Percentiles rank a stretch among this genome's conserved stretches.
Conservation (phyloP, 2,113 vertebrate species). For the Brachyistius frenatus region DNA sequence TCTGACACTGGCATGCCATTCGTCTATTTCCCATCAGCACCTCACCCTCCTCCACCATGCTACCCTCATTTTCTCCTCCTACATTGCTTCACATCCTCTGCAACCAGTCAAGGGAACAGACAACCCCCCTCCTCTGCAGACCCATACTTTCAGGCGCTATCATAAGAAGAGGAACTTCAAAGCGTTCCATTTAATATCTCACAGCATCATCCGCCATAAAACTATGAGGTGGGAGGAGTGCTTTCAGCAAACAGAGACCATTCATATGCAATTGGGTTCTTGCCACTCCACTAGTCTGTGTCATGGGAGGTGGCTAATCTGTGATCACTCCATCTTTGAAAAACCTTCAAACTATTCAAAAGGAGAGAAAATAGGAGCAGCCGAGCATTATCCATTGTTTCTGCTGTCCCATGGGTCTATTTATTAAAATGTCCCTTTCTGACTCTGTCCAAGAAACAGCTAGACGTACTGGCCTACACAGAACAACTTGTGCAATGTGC, state of each 20-base stretch:
- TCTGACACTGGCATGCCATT: slow-evolving; percentile 80
- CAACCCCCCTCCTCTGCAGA: slow-evolving; percentile 11
- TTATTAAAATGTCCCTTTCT: slow-evolving; percentile 61
- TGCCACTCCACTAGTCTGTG: slow-evolving; percentile 49
- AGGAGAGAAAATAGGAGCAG: slow-evolving; percentile 44
- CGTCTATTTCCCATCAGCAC: slow-evolving; percentile 84
- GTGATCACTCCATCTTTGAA: slow-evolving; percentile 44
- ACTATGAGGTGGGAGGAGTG: slow-evolving; percentile 64
- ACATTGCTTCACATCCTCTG: slow-evolving; percentile 27
- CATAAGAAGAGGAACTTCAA: slow-evolving; percentile 64
- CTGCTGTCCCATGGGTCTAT: slow-evolving; percentile 44
- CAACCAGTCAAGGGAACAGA: slow-evolving; percentile 38
- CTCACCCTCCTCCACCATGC: slow-evolving; percentile 51
- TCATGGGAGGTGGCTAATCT: slow-evolving; percentile 50
- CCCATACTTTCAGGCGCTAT: slow-evolving; percentile 54
- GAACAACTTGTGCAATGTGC: slow-evolving; percentile 40
- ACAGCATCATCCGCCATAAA: slow-evolving; percentile 67
- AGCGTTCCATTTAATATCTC: slow-evolving; percentile 71
- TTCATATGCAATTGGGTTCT: slow-evolving; percentile 60
- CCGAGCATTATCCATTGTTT: slow-evolving; percentile 59
- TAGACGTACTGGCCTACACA: slow-evolving; percentile 15
- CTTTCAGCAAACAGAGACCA: slow-evolving; percentile 44
- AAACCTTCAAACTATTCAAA: slow-evolving; percentile 34
- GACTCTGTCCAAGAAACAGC: slow-evolving; percentile 49
- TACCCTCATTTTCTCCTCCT: slow-evolving; percentile 45